Evolutionary conservation across 1,140 invertebrate genomes (phyloP).

Genomic region (Drosophila funebris): DNA sequence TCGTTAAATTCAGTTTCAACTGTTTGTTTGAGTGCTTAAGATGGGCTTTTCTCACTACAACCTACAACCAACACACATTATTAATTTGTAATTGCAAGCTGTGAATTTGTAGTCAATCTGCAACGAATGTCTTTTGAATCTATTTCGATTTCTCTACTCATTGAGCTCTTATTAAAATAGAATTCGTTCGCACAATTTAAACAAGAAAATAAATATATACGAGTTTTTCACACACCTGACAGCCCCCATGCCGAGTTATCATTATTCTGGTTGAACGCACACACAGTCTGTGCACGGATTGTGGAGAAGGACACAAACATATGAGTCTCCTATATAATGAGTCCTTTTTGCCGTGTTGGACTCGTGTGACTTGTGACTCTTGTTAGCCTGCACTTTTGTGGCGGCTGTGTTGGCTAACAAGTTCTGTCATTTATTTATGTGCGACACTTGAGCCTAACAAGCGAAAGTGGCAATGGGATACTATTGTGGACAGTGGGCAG

Average conservation of each 20-base stretch:
- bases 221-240: conserved; percentile 11
- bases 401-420: conserved; percentile 49
- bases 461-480: conserved; percentile 60
- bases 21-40: no score
- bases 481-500: conserved; percentile 10
- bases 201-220: conserved; percentile 12
- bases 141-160: background rate
- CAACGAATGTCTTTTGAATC: no score
- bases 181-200: conserved; percentile 28
- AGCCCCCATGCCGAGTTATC: background rate
- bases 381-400: conserved; percentile 52
- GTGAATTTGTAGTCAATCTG: no score
- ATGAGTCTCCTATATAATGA: conserved; percentile 35
- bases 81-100: no score
- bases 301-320: conserved; percentile 8
- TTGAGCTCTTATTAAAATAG: conserved; percentile 13
- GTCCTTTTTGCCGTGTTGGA: conserved; percentile 45
- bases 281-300: background rate
- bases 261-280: conserved; percentile 25
- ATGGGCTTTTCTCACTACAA: no score
- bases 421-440: conserved; percentile 59
- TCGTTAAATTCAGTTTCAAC: no score
- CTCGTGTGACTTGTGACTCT: conserved; percentile 57
- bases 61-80: no score
- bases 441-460: conserved; percentile 70